These are phyloP conservation scores for Drosophila kambysellisi DNA, from an alignment of 2,888 invertebrate species.

Conservation along the genomic window DNA sequence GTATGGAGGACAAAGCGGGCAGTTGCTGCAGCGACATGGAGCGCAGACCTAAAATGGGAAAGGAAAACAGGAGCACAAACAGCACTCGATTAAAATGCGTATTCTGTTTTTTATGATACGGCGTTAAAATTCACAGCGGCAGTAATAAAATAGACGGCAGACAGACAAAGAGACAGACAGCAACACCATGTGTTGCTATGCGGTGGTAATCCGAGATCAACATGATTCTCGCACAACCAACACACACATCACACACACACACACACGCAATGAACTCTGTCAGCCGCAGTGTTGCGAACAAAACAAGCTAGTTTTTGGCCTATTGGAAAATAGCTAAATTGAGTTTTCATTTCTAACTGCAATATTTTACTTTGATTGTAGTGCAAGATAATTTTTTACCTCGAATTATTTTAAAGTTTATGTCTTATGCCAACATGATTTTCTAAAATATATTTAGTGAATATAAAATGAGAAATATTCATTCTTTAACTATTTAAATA, in stretches of 20 bases:
- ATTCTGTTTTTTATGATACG: conserved; percentile 56
- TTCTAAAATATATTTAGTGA: not conserved
- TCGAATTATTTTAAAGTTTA: not conserved
- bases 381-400: too few relatives aligned
- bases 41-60: conserved; percentile 76
- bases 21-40: conserved; percentile 82
- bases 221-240: conserved; percentile 11
- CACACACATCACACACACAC: not conserved
- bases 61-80: conserved; percentile 10
- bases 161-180: conserved; percentile 10
- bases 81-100: conserved; percentile 57
- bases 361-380: not conserved
- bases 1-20: conserved; percentile 63
- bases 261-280: conserved; percentile 20
- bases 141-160: conserved; percentile 46
- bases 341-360: not conserved
- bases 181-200: conserved; percentile 55
- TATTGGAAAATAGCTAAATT: not conserved
- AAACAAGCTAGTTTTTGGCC: not conserved
- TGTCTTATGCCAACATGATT: not conserved
- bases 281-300: conserved; percentile 11
- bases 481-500: not conserved
- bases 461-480: not conserved
- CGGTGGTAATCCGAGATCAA: conserved; percentile 56
- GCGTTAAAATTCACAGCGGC: conserved; percentile 72